Evolutionary conservation across 2,113 vertebrate species (phyloP).

Genomic region (Equus przewalskii): DNA sequence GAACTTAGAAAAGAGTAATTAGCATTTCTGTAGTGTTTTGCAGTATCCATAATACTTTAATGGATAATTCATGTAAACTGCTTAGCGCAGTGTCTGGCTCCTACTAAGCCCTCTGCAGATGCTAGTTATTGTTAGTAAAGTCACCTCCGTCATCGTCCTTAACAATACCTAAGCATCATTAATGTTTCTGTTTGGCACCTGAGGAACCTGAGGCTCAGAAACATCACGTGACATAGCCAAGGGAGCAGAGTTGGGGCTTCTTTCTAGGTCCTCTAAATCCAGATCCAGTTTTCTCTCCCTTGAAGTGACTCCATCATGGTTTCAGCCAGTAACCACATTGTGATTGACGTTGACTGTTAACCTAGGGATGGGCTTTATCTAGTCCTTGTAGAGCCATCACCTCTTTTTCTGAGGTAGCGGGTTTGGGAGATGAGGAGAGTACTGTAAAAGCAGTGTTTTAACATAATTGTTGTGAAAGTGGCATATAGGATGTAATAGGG

Average conservation of each 20-base stretch:
- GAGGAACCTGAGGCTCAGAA: not conserved
- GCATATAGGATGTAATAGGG: not conserved
- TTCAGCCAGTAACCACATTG: not conserved
- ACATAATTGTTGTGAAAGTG: not conserved
- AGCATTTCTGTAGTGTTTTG: constrained; percentile 60
- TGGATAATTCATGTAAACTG: not conserved
- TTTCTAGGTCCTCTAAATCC: not conserved
- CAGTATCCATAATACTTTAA: constrained; percentile 6
- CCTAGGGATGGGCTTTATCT: not conserved
- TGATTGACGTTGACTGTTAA: not conserved
- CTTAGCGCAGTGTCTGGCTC: not conserved
- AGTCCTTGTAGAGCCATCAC: too few relatives aligned
- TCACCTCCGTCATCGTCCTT: not conserved
- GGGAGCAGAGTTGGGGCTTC: not conserved
- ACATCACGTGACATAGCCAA: not conserved
- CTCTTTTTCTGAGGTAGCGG: not conserved
- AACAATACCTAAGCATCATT: not conserved
- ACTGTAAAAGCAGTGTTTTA: not conserved
- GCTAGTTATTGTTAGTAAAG: not conserved
- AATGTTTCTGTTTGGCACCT: not conserved
- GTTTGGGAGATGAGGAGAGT: not conserved
- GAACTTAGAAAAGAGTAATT: constrained; percentile 49
- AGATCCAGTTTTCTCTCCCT: not conserved
- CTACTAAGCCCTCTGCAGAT: not conserved
- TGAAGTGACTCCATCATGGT: not conserved